These are phyloP conservation scores for Protobothrops mucrosquamatus DNA, from an alignment of 2,113 vertebrate species.

Conservation along the genomic window DNA sequence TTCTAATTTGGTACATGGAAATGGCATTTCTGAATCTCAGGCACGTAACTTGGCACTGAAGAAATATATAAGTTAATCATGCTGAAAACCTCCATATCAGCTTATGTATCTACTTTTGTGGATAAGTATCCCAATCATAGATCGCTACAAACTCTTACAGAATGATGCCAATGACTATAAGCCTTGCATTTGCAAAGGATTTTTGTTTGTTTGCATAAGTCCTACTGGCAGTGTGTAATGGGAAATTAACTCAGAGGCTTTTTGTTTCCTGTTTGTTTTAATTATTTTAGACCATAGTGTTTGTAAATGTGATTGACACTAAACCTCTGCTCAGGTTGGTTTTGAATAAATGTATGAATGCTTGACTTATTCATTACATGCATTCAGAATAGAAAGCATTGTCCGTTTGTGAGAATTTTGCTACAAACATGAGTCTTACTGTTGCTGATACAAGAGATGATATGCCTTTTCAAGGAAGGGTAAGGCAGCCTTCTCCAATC, in stretches of 20 bases:
- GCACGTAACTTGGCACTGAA: neutral
- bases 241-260: constrained; percentile 56
- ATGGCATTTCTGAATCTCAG: neutral
- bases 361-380: constrained; percentile 55
- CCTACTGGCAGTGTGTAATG: constrained; percentile 48
- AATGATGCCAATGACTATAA: constrained; percentile 23
- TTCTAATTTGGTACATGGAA: neutral
- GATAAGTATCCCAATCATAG: neutral
- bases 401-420: constrained; percentile 41
- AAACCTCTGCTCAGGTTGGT: constrained; percentile 61
- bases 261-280: constrained; percentile 62
- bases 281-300: constrained; percentile 61
- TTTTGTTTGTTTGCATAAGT: constrained; percentile 63
- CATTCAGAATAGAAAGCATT: constrained; percentile 49
- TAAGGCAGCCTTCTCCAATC: neutral
- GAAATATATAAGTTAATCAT: neutral
- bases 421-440: constrained; percentile 9
- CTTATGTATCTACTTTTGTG: neutral
- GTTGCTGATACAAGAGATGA: constrained; percentile 36
- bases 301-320: constrained; percentile 67
- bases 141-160: constrained; percentile 5
- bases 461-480: neutral
- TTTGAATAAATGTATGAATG: constrained; percentile 62
- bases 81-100: neutral
- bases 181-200: constrained; percentile 46